Evolutionary conservation across 2,797 vertebrate genomes (phyloP), one percentile per base, ranked within the genome.

Genomic region (Todus mexicanus): DNA sequence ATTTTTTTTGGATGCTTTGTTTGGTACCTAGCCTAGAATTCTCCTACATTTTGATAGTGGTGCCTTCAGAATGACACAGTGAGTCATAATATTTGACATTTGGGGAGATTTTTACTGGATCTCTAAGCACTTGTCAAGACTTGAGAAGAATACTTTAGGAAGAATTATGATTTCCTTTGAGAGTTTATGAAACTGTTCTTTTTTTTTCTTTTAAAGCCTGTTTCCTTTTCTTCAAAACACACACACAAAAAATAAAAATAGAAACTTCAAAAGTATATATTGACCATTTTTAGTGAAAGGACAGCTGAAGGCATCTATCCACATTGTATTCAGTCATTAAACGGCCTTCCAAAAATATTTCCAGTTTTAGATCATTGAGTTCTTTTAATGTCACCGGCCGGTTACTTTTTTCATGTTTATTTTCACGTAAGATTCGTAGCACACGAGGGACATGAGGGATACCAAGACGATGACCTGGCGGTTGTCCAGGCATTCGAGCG

Each of bases 21-120:
- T 94, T 97, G 96, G 91, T 95, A 93, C 74, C 85, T 83, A 87
- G 96, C 95, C 96, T 95, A 92, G 91, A 94, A 94, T 95, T 93
- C 90, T 93, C 74, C 86, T 85, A 83, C 91, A 66, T 88, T 96
- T 75, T 94, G 93, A 94, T 95, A 90, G 90, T 92, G 94, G 88
- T 93, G 90, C 82, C 91, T 95, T 96, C 61, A 57, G 69, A 93
- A 87, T 90, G 92, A 94, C 87, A 95, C 60, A 51, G 40, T 93
- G 87, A 95, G 84, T 96, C 96, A 96, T 95, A 96, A 93, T 96
- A 93, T 97, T 97, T 96, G 93, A 96, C 91, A 93, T 94, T 92
- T 87, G 65, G 72, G 83, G 86, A 94, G 81, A 87, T 83, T 93
- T 93, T 95, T 90, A 72, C 94, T 94, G 95, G 92, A 94, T 94